Evolutionary conservation across 2,113 vertebrate species (phyloP), one percentile per base, ranked within the genome.

Genomic region (Notothenia rossii): DNA sequence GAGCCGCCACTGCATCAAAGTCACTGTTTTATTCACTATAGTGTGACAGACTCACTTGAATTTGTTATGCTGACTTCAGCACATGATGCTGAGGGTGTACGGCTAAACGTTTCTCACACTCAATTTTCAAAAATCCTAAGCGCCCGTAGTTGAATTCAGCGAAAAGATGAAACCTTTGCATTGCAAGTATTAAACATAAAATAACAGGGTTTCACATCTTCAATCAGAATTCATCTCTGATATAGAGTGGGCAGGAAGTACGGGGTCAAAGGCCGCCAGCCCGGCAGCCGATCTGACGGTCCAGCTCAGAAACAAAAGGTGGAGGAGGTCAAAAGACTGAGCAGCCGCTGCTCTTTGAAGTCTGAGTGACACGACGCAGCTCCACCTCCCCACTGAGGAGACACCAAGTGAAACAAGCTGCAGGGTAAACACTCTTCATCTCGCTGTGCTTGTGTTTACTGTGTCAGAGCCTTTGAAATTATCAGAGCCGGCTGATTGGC

Each of bases 401-500:
- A 66, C 18, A 10, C 10, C 25, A 40, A 50, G 72, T 45, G 72
- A 71, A 36, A 77, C 50, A 14, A 78, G 75, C 64, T 70, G 64
- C 46, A 22, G 75, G 75, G 58, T 50, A 66, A 65, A 72, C 63
- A 36, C 48, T 46, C 22, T 49, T 67, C 48, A 33, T 71, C 50
- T 73, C 4, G 9, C 58, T n/a, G 8, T 17, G 29, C 36, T 25
- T 33, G 56, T 75, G 65, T 79, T 75, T 65, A 65, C 65, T 61
- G 66, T 33, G 72, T 72, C 54, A 12, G 74, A 65, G 46, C 54
- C 64, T 79, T 66, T 84, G 77, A 79, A 75, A 79, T 17, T 36
- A 79, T 60, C 65, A 71, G 51, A 71, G 82, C 40, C 12, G 50
- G 15, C 55, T 58, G 77, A 81, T 74, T 65, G 71, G 71, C 64